These are phyloP conservation scores for Callocephalon fimbriatum DNA, from an alignment of 2,113 vertebrate genomes.

Conservation along the genomic window DNA sequence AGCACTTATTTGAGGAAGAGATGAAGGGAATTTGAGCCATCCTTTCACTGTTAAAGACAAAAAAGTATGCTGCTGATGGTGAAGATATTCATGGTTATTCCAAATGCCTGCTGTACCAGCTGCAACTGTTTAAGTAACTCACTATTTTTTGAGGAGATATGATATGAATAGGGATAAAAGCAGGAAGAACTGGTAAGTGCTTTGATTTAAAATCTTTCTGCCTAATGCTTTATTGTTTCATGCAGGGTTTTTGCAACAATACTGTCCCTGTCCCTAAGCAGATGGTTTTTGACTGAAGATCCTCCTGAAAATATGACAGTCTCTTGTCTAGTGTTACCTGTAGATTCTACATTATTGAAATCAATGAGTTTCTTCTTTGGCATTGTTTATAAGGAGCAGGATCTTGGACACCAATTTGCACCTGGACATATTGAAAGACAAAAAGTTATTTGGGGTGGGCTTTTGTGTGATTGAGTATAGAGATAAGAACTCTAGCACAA, in stretches of 20 bases:
- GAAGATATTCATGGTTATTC: slow-evolving; percentile 2
- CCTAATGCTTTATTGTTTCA: not conserved
- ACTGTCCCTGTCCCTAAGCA: not conserved
- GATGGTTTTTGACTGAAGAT: not conserved
- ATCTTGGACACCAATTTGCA: not conserved
- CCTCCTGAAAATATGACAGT: not conserved
- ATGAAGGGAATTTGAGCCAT: not conserved
- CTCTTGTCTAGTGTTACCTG: not conserved
- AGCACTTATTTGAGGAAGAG: not conserved
- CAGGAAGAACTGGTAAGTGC: not conserved
- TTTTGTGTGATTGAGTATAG: not conserved
- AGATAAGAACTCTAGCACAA: not conserved
- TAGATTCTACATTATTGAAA: not conserved
- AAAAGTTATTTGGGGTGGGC: not conserved
- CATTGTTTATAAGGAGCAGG: not conserved
- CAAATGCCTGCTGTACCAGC: not conserved
- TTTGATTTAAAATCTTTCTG: slow-evolving; percentile 17
- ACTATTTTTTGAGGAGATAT: not conserved
- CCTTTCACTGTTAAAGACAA: not conserved
- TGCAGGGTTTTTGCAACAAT: not conserved
- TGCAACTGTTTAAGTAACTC: slow-evolving; percentile 1
- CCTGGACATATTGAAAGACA: not conserved
- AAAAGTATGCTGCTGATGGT: not conserved
- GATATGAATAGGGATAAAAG: not conserved
- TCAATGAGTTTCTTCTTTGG: not conserved